Percentiles rank a stretch among this genome's conserved stretches.
These are phyloP conservation scores for Drosophila mimica DNA, from an alignment of 2,888 invertebrate genomes.

Conservation along the genomic window DNA sequence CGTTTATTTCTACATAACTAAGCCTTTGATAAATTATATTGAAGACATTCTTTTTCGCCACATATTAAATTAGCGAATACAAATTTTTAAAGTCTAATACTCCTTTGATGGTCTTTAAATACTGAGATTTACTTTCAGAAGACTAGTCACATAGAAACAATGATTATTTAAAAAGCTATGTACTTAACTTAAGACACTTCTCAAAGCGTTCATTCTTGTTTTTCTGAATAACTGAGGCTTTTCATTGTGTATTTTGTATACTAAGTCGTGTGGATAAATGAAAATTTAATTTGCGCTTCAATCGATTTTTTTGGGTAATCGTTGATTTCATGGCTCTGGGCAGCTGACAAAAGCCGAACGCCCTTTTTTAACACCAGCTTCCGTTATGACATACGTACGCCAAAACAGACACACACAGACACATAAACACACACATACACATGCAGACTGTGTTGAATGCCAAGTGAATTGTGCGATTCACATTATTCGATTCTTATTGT, in stretches of 20 bases:
- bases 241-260: neutral
- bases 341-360: slow-evolving; percentile 39
- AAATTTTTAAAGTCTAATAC: neutral
- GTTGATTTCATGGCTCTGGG: slow-evolving; percentile 39
- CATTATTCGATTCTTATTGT: slow-evolving; percentile 79
- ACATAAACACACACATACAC: neutral
- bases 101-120: neutral
- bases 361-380: slow-evolving; percentile 51
- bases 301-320: slow-evolving; percentile 48
- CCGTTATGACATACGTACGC: slow-evolving; percentile 35
- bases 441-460: slow-evolving; percentile 26
- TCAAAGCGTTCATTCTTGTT: neutral
- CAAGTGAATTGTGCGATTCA: slow-evolving; percentile 51
- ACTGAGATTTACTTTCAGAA: neutral
- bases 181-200: neutral
- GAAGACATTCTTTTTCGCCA: neutral
- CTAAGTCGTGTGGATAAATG: slow-evolving; percentile 15
- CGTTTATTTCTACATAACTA: neutral
- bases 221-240: neutral
- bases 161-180: neutral
- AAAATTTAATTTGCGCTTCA: slow-evolving; percentile 27
- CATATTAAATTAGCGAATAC: neutral
- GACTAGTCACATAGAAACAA: neutral
- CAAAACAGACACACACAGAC: slow-evolving; percentile 8
- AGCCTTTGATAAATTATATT: neutral